These are phyloP conservation scores for Plagodis pulveraria DNA, from an alignment of 2,888 invertebrate genomes.

Conservation along the genomic window DNA sequence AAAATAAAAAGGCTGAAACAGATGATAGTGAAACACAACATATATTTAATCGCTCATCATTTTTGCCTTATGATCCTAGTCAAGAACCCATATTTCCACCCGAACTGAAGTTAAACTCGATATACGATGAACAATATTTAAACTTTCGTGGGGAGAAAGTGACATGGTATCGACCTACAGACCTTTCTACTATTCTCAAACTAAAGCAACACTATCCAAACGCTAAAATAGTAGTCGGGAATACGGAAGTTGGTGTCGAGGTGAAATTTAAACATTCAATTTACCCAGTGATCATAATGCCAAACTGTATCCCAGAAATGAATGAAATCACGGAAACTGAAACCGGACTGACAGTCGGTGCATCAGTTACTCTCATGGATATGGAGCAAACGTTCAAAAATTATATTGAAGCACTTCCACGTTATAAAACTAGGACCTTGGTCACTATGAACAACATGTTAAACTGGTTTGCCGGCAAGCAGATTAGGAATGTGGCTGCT, in stretches of 20 bases:
- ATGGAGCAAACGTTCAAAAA: constrained; percentile 88
- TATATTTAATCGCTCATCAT: constrained; percentile 86
- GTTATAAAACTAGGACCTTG: constrained; percentile 87
- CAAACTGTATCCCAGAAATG: constrained; percentile 93
- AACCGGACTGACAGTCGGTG: constrained; percentile 89
- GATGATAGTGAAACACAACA: constrained; percentile 77
- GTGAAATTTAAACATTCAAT: constrained; percentile 91
- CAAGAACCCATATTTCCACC: constrained; percentile 95
- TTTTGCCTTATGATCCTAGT: constrained; percentile 88
- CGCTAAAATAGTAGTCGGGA: constrained; percentile 92
- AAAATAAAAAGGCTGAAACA: constrained; percentile 68
- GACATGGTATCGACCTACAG: constrained; percentile 89
- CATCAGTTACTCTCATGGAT: constrained; percentile 92
- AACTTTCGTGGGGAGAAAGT: constrained; percentile 80
- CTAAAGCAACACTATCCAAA: constrained; percentile 88
- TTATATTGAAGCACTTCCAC: constrained; percentile 84
- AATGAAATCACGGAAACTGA: constrained; percentile 82
- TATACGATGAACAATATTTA: constrained; percentile 84
- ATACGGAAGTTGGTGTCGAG: constrained; percentile 94
- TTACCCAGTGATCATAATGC: constrained; percentile 93
- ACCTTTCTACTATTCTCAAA: constrained; percentile 83
- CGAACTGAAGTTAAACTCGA: constrained; percentile 87
- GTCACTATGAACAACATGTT: constrained; percentile 92
- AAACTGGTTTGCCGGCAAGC: constrained; percentile 97
- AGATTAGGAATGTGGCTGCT: constrained; percentile 97